Conservation (phyloP, 2,797 vertebrate species). For the Argya squamiceps region DNA sequence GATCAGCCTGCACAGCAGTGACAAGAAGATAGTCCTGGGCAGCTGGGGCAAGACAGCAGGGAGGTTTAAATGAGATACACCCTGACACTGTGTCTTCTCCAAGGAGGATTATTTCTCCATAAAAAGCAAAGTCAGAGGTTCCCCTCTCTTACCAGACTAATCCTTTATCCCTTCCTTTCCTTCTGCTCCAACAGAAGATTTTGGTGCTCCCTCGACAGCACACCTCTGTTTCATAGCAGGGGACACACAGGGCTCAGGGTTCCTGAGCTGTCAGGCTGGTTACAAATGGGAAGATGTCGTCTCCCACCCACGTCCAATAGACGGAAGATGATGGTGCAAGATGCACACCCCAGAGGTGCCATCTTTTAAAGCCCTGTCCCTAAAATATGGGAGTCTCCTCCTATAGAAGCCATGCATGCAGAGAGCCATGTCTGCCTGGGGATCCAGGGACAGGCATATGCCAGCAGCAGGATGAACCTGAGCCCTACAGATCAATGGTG, state of each 20-base stretch:
- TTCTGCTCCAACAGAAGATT: neutral
- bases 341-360: neutral
- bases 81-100: neutral
- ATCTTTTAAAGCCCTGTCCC: neutral
- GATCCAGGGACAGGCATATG: neutral
- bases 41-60: neutral
- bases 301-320: neutral
- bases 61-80: neutral
- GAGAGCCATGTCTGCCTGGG: neutral
- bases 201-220: neutral
- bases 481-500: slow-evolving; percentile 65
- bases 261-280: neutral
- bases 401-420: neutral
- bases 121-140: neutral
- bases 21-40: neutral
- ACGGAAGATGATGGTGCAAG: neutral
- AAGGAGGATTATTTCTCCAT: neutral
- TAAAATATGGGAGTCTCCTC: neutral
- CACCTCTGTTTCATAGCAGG: neutral
- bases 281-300: neutral
- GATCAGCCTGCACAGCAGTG: neutral
- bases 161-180: neutral
- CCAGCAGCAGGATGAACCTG: slow-evolving; percentile 61
- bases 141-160: accelerated
- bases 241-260: neutral